phyloP scores from a whole-genome alignment of 2,113 vertebrate genomes.

The Limnothrissa miodon region DNA sequence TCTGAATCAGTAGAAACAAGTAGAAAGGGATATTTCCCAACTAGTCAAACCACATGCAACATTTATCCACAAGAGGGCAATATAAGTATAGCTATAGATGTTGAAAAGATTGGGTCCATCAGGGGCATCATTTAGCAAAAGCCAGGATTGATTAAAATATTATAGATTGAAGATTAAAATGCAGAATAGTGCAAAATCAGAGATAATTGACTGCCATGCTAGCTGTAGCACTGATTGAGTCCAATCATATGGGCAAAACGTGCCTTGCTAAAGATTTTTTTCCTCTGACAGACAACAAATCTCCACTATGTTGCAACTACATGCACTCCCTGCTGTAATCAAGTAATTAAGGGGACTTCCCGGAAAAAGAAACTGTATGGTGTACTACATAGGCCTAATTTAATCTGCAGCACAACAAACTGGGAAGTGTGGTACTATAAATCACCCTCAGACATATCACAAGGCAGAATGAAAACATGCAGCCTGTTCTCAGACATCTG shows the following conservation, averaged over 20 bases:
- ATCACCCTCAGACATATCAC: conserved; percentile 25
- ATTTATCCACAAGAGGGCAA: not conserved
- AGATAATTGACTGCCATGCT: too few relatives aligned
- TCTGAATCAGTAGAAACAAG: too few relatives aligned
- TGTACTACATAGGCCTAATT: not conserved
- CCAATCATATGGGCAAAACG: not conserved
- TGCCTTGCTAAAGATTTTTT: not conserved
- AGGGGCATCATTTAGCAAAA: not conserved
- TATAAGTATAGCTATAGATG: not conserved
- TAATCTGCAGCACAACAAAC: not conserved
- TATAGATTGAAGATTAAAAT: not conserved
- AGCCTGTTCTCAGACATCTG: conserved; percentile 26
- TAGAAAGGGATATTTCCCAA: too few relatives aligned
- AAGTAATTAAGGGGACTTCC: not conserved
- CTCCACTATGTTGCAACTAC: not conserved
- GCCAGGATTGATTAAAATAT: too few relatives aligned
- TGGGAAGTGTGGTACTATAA: conserved; percentile 9
- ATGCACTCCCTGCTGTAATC: not conserved
- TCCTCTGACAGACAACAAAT: conserved; percentile 1
- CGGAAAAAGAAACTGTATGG: not conserved
- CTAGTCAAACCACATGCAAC: not conserved
- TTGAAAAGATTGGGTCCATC: not conserved
- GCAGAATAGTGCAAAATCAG: not conserved
- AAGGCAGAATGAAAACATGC: conserved; percentile 30
- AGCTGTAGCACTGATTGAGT: not conserved